phyloP scores from a whole-genome alignment of 2,113 vertebrate genomes.

The Pterophyllum scalare region DNA sequence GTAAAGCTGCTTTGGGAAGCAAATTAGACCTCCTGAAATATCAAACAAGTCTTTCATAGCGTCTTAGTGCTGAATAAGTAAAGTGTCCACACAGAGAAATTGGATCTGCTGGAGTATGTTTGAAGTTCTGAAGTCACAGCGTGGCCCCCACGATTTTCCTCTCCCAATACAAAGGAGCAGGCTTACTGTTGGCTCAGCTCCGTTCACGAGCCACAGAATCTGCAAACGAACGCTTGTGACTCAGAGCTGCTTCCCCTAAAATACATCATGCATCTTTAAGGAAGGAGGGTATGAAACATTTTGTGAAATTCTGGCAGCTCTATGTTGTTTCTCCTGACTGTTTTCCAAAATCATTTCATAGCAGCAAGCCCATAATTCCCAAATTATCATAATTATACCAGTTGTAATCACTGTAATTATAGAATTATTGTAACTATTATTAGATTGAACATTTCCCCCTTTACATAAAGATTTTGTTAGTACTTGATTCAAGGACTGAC shows the following conservation, averaged over 20 bases:
- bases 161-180: slow-evolving; percentile 27
- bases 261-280: slow-evolving; percentile 35
- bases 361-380: not conserved
- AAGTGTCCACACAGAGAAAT: slow-evolving; percentile 36
- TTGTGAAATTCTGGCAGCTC: not conserved
- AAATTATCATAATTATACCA: slow-evolving; percentile 27
- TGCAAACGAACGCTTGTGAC: slow-evolving; percentile 33
- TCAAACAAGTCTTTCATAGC: slow-evolving; percentile 37
- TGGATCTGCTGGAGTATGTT: slow-evolving; percentile 34
- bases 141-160: slow-evolving; percentile 24
- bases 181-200: slow-evolving; percentile 15
- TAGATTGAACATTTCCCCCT: slow-evolving; percentile 17
- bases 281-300: not conserved
- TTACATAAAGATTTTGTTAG: not conserved
- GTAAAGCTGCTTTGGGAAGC: slow-evolving; percentile 48
- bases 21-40: slow-evolving; percentile 55
- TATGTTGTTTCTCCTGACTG: not conserved
- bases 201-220: slow-evolving; percentile 10
- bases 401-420: slow-evolving; percentile 27
- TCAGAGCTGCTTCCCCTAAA: slow-evolving; percentile 25
- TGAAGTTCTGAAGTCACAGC: slow-evolving; percentile 44
- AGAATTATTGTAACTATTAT: slow-evolving; percentile 42
- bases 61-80: slow-evolving; percentile 40
- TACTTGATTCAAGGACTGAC: slow-evolving; percentile 21
- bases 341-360: not conserved